These are phyloP conservation scores for Petrocephalus microphthalmus DNA, from an alignment of 2,113 vertebrate species.

Conservation along the genomic window DNA sequence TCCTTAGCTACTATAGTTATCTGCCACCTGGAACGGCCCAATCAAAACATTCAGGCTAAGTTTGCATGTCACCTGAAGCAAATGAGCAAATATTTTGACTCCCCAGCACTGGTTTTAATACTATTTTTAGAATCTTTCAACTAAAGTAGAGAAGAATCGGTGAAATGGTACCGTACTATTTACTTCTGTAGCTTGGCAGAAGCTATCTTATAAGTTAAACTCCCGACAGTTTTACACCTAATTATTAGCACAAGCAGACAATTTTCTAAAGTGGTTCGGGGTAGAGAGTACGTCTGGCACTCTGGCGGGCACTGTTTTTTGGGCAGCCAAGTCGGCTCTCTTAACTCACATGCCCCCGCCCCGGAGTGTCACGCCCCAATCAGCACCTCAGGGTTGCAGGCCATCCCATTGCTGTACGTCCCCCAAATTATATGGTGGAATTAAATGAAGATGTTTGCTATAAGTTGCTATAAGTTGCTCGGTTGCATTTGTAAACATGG, in stretches of 20 bases:
- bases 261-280: background rate
- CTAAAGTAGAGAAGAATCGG: background rate
- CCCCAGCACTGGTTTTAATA: background rate
- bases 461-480: conserved; percentile 48
- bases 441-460: conserved; percentile 47
- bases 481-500: conserved; percentile 57
- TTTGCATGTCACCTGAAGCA: background rate
- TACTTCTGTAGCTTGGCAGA: background rate
- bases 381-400: background rate
- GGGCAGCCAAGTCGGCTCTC: background rate
- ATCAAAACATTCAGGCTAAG: background rate
- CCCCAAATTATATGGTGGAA: conserved; percentile 49
- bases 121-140: background rate
- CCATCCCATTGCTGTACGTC: conserved; percentile 15
- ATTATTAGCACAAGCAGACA: background rate
- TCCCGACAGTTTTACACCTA: background rate
- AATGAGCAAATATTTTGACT: background rate
- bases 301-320: background rate
- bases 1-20: background rate
- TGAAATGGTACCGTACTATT: background rate
- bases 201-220: background rate
- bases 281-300: background rate
- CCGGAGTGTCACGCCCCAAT: background rate
- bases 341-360: background rate
- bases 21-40: background rate